Evolutionary conservation across 2,797 vertebrate species (phyloP).

Genomic region (Ambastaia sidthimunki): DNA sequence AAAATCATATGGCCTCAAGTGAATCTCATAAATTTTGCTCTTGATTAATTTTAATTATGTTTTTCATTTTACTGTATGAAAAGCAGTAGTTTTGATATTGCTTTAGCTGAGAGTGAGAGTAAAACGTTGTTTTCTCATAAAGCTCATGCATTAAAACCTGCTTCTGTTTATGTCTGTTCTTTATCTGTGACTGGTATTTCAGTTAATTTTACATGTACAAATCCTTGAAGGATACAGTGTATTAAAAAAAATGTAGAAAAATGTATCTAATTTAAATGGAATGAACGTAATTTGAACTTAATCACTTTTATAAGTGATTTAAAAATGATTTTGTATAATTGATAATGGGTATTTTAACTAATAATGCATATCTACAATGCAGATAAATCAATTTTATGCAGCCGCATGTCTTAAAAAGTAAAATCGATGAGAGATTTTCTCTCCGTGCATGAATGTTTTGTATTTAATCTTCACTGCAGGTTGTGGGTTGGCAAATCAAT

Average conservation of each 20-base stretch:
- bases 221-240: too few relatives aligned
- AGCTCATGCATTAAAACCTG: too few relatives aligned
- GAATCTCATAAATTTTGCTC: neutral
- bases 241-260: too few relatives aligned
- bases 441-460: neutral
- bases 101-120: too few relatives aligned
- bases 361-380: neutral
- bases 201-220: too few relatives aligned
- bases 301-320: too few relatives aligned
- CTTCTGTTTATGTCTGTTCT: neutral
- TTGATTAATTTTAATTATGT: neutral
- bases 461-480: neutral
- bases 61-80: neutral
- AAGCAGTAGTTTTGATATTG: neutral
- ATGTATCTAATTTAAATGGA: neutral
- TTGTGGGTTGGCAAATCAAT: neutral
- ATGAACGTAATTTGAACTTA: neutral
- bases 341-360: neutral
- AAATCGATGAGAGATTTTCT: neutral
- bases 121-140: too few relatives aligned
- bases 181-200: neutral
- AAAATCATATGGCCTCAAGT: neutral
- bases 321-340: neutral
- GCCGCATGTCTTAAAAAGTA: neutral
- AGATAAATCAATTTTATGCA: neutral